These are phyloP conservation scores for Melanotaenia maccullochi DNA, from an alignment of 2,797 vertebrate genomes.

Conservation along the genomic window DNA sequence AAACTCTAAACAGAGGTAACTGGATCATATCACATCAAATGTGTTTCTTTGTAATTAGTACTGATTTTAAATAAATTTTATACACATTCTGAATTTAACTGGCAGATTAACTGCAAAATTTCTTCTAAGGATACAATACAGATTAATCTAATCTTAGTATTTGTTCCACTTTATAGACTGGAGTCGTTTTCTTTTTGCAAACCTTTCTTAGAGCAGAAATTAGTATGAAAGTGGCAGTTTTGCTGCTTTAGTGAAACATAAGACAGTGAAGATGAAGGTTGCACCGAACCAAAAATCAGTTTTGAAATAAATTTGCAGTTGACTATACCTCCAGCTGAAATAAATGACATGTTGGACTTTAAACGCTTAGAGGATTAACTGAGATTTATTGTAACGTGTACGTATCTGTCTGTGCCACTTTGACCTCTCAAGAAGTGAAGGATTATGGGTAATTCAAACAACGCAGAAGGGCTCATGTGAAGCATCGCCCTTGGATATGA, in stretches of 20 bases:
- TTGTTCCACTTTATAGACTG: conserved; percentile 10
- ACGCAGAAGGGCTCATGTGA: not conserved
- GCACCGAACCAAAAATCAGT: not conserved
- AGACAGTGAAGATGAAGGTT: not conserved
- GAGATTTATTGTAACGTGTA: not conserved
- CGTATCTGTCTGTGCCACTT: not conserved
- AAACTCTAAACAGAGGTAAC: not conserved
- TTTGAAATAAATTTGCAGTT: not conserved
- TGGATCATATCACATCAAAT: not conserved
- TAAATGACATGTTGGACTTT: not conserved
- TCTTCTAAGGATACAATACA: not conserved
- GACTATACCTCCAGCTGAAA: too few relatives aligned
- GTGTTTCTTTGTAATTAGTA: not conserved
- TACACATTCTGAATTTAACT: too few relatives aligned
- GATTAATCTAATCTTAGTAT: not conserved
- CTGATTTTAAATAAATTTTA: too few relatives aligned
- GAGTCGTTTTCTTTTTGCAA: fast-evolving
- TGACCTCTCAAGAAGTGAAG: not conserved
- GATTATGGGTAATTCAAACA: not conserved
- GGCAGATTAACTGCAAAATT: too few relatives aligned
- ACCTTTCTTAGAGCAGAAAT: conserved; percentile 7
- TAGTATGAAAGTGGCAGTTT: not conserved
- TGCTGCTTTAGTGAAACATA: not conserved
- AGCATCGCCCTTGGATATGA: not conserved
- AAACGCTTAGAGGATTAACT: not conserved